Conservation (phyloP, 2,888 invertebrate species). For the Icerya purchasi region DNA sequence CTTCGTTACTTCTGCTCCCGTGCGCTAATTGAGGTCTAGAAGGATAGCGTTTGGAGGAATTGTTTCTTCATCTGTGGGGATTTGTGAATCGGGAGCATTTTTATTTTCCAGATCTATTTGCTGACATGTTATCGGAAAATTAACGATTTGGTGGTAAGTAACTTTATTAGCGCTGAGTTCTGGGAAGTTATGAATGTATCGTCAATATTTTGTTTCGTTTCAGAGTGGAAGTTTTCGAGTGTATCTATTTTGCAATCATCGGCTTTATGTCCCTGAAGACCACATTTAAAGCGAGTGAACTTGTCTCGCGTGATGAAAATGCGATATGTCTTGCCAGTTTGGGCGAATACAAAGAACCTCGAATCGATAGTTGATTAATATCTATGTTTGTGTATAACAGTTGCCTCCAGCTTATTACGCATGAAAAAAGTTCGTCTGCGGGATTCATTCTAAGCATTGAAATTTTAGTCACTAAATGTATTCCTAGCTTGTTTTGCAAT, state of each 20-base stretch:
- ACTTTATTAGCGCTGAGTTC: not conserved
- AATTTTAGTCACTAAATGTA: not conserved
- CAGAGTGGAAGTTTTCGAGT: not conserved
- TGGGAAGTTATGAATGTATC: not conserved
- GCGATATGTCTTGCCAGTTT: not conserved
- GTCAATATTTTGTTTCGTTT: not conserved
- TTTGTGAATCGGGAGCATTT: not conserved
- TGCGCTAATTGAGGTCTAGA: too few relatives aligned
- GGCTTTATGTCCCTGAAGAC: not conserved
- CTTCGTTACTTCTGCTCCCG: too few relatives aligned
- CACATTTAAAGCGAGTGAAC: not conserved
- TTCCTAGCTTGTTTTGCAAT: not conserved
- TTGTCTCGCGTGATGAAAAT: not conserved
- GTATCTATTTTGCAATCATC: not conserved
- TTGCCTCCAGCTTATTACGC: not conserved
- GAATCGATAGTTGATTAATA: not conserved
- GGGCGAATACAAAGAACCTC: not conserved
- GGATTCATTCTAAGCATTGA: not conserved
- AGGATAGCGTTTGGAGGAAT: too few relatives aligned
- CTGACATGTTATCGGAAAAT: not conserved
- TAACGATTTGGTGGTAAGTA: not conserved
- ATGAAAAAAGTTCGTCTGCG: not conserved
- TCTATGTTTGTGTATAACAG: not conserved
- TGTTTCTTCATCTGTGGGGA: not conserved
- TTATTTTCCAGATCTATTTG: not conserved